These are phyloP conservation scores for Micropoecilia bifurca DNA, from an alignment of 2,797 vertebrate genomes.

Conservation along the genomic window DNA sequence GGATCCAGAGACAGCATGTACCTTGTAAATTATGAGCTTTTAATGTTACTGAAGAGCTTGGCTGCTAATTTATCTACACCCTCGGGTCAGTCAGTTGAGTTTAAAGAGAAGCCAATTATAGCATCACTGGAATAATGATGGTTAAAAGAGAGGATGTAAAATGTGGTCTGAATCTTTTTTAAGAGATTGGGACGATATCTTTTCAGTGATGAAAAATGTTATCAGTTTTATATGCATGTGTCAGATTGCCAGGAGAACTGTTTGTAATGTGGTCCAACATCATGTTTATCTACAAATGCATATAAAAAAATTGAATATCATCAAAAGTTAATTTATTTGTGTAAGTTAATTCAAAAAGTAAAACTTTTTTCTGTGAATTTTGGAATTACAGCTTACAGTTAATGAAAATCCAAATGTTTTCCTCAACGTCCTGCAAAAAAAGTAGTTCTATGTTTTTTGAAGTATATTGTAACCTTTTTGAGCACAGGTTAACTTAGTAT, in stretches of 20 bases:
- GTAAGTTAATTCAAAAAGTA: background rate
- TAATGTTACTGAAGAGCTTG: background rate
- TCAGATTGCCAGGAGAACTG: background rate
- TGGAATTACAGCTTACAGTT: background rate
- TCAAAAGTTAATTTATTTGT: constrained; percentile 2
- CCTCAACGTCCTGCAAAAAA: background rate
- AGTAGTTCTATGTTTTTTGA: background rate
- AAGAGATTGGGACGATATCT: background rate
- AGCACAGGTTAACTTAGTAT: background rate
- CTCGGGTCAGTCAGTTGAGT: background rate
- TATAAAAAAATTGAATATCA: background rate
- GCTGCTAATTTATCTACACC: background rate
- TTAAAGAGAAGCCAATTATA: background rate
- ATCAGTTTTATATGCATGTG: background rate
- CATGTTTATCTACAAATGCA: background rate
- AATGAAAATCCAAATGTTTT: background rate
- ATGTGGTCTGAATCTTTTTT: background rate
- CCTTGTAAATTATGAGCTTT: background rate
- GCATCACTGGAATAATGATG: background rate
- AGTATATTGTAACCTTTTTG: background rate
- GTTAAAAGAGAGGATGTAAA: background rate
- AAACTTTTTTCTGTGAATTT: background rate
- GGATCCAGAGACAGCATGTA: background rate
- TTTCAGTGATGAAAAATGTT: background rate
- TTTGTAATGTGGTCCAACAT: background rate